A percentile compares a stretch with the other conserved stretches of the same genome.
Evolutionary conservation across 2,888 invertebrate species (phyloP).

Genomic region (Sisyra nigra): DNA sequence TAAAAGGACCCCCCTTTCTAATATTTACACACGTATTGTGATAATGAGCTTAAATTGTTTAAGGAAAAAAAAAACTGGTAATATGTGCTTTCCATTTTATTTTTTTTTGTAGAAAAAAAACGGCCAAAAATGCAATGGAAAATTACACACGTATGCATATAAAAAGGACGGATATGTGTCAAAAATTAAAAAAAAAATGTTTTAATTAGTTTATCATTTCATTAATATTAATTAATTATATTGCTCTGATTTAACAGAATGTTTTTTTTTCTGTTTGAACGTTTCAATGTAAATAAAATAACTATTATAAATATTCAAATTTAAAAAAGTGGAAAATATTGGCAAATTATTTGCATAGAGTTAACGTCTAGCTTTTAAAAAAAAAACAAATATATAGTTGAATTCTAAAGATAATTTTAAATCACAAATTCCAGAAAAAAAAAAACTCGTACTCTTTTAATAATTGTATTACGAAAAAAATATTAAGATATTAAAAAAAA

Average conservation of each 20-base stretch:
- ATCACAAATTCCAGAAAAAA: conserved; percentile 8
- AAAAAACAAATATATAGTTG: too few species aligned
- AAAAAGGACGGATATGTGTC: conserved; percentile 6
- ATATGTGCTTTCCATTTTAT: conserved; percentile 21
- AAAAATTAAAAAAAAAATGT: conserved; percentile 5
- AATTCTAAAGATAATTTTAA: conserved; percentile 5
- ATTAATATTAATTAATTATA: neutral
- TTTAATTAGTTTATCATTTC: conserved; percentile 6
- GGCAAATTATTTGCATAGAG: conserved; percentile 2
- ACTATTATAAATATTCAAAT: too few species aligned
- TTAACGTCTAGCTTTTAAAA: too few species aligned
- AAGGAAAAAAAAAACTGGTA: conserved; percentile 12
- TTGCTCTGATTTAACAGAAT: too few species aligned
- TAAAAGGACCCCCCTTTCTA: too few species aligned
- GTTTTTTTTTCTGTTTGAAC: neutral
- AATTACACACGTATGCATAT: conserved; percentile 6
- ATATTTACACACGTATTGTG: conserved; percentile 23
- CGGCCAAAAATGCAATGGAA: conserved; percentile 23
- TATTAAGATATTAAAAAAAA: conserved; percentile 2
- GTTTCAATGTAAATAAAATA: too few species aligned
- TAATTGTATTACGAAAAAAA: conserved; percentile 6
- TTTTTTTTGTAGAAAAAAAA: conserved; percentile 10
- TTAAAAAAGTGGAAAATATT: neutral
- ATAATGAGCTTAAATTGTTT: conserved; percentile 20
- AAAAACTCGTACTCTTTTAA: conserved; percentile 3